Evolutionary conservation across 1,140 invertebrate species (phyloP).

Genomic region (Drosophila bipectinata): DNA sequence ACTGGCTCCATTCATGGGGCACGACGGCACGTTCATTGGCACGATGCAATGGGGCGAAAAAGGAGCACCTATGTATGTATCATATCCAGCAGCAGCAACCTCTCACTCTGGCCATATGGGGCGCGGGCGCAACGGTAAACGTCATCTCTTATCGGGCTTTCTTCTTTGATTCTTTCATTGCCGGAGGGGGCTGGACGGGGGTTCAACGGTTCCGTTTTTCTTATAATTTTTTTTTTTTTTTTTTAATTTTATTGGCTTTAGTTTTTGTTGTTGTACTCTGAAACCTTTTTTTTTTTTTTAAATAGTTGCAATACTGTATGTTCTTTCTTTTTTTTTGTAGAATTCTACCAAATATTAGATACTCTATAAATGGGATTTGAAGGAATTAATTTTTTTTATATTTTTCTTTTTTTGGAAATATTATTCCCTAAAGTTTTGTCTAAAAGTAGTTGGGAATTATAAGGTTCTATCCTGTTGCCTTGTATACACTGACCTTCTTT

Average conservation of each 20-base stretch:
- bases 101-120: not conserved
- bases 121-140: constrained; percentile 13
- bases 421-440: not conserved
- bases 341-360: not conserved
- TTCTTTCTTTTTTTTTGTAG: not conserved
- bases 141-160: constrained; percentile 11
- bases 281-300: not conserved
- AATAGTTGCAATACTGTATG: not conserved
- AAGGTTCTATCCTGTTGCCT: no score
- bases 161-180: constrained; percentile 12
- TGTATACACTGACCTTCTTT: not conserved
- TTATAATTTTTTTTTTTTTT: not conserved
- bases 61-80: constrained; percentile 1
- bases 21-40: constrained; percentile 32
- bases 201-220: constrained; percentile 28
- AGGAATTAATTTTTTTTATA: no score
- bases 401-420: not conserved
- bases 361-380: not conserved
- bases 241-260: not conserved
- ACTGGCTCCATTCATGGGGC: constrained; percentile 31
- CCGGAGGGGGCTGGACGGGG: not conserved
- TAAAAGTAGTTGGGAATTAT: not conserved
- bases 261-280: not conserved
- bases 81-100: not conserved
- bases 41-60: not conserved